phyloP scores from a whole-genome alignment of 2,113 vertebrate species.

The Formicarius rufipectus region DNA sequence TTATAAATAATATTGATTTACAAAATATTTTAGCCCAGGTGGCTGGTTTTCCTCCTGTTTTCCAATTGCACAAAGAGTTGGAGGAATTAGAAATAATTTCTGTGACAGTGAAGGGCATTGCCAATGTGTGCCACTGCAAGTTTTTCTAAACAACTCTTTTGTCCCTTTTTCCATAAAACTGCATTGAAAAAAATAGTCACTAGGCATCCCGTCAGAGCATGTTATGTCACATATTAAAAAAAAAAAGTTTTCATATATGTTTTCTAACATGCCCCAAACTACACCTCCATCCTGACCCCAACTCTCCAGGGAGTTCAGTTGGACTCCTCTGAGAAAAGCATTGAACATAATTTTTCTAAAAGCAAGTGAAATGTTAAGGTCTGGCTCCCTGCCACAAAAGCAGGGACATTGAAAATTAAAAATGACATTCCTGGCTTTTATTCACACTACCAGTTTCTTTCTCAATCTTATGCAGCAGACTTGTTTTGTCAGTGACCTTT shows the following conservation, averaged over 20 bases:
- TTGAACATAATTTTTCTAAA: not conserved
- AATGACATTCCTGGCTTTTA: conserved; percentile 15
- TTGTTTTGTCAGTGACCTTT: conserved; percentile 39
- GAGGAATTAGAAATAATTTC: not conserved
- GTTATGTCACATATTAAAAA: not conserved
- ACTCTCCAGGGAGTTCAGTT: not conserved
- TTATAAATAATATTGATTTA: not conserved
- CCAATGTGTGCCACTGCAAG: not conserved
- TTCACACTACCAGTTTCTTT: not conserved
- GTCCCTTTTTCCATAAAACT: not conserved
- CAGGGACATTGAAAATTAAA: not conserved
- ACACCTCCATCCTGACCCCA: not conserved
- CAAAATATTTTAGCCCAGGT: not conserved
- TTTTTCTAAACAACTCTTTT: not conserved
- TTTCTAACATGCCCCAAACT: not conserved
- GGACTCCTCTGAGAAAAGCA: not conserved
- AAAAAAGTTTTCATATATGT: not conserved
- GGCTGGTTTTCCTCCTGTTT: not conserved
- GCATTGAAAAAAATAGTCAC: not conserved
- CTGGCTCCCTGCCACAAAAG: conserved; percentile 1
- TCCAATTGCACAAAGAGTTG: not conserved
- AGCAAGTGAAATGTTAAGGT: not conserved
- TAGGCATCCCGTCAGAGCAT: not conserved
- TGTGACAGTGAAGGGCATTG: not conserved
- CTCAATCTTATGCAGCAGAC: not conserved